phyloP scores from a whole-genome alignment of 2,888 invertebrate species.

The Diaperis boleti region DNA sequence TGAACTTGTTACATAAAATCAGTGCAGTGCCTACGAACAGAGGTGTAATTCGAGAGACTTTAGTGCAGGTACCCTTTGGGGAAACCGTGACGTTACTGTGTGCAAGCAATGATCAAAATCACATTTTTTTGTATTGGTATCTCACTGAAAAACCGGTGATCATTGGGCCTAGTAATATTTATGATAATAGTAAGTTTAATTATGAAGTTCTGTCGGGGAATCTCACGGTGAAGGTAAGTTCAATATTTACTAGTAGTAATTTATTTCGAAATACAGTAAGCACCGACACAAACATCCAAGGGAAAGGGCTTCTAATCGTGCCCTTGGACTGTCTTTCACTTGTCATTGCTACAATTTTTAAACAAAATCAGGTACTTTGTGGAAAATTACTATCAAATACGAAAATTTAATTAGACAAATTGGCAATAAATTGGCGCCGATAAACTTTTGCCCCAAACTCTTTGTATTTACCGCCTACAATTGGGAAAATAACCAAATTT shows the following conservation, averaged over 20 bases:
- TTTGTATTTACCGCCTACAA: no score
- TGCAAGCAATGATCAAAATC: slow-evolving; percentile 74
- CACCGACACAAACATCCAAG: no score
- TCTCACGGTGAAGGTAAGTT: slow-evolving; percentile 74
- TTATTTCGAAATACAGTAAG: not conserved
- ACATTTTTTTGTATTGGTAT: slow-evolving; percentile 79
- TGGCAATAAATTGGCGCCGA: no score
- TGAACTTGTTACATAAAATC: slow-evolving; percentile 21
- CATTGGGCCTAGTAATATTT: slow-evolving; percentile 74
- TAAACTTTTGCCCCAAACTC: no score
- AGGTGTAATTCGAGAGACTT: not conserved
- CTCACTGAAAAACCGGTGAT: slow-evolving; percentile 70
- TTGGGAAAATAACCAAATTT: slow-evolving; percentile 10
- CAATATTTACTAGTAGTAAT: not conserved
- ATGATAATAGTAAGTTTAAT: slow-evolving; percentile 74
- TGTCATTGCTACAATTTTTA: no score
- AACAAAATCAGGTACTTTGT: no score
- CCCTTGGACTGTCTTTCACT: no score
- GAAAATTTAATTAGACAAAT: no score
- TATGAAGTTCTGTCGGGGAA: slow-evolving; percentile 78
- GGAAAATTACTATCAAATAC: no score
- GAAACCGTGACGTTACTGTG: slow-evolving; percentile 73
- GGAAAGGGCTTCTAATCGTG: no score
- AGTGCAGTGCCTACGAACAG: not conserved
- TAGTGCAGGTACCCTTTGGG: slow-evolving; percentile 68